A percentile compares a stretch with the other conserved stretches of the same genome.
phyloP scores from a whole-genome alignment of 2,113 vertebrate genomes.

The Prunella himalayana region DNA sequence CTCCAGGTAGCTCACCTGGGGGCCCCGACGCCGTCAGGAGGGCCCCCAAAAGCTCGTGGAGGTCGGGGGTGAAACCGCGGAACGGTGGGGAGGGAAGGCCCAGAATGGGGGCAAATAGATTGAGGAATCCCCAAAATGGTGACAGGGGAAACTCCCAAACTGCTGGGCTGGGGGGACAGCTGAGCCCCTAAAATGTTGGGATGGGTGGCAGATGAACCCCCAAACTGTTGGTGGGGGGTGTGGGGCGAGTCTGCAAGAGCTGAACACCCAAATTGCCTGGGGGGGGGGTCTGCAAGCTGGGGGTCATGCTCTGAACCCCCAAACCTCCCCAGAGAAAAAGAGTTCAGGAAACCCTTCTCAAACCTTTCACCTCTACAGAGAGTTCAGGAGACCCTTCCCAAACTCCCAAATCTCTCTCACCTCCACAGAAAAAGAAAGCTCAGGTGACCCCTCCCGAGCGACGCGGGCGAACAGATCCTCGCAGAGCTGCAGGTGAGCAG shows the following conservation, averaged over 20 bases:
- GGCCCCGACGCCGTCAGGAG: background rate
- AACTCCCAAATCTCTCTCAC: background rate
- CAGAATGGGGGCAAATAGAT: background rate
- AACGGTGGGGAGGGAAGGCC: background rate
- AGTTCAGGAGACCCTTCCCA: no score
- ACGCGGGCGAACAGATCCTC: background rate
- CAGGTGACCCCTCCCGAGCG: background rate
- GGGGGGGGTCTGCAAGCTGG: fast-evolving
- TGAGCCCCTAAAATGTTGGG: background rate
- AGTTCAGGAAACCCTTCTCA: no score
- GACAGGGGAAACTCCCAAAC: fast-evolving
- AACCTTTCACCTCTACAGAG: no score
- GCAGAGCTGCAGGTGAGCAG: background rate
- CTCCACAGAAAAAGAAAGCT: background rate
- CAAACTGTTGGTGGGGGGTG: no score
- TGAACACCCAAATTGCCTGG: background rate
- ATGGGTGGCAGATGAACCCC: background rate
- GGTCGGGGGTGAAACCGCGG: background rate
- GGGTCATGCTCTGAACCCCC: background rate
- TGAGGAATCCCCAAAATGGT: background rate
- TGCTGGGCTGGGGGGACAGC: background rate
- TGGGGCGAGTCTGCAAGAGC: no score
- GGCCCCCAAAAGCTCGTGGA: background rate
- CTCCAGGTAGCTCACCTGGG: background rate
- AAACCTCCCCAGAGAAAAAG: background rate